These are phyloP conservation scores for Diadema setosum DNA, from an alignment of 35 echinoderm and acorn worm species.

Conservation along the genomic window DNA sequence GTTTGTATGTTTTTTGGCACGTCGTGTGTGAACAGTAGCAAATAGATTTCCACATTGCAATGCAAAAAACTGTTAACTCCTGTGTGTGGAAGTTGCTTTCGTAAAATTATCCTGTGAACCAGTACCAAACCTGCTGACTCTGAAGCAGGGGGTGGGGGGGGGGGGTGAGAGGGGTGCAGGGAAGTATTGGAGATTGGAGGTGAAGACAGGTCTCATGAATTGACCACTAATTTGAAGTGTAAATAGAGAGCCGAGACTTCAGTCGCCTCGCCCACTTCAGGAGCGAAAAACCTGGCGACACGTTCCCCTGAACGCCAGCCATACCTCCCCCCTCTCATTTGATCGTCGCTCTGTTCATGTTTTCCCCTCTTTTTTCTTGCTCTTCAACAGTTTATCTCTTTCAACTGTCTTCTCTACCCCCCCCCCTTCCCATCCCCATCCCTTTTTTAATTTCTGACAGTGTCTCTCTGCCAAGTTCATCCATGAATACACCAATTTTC, in stretches of 20 bases:
- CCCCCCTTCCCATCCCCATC: neutral
- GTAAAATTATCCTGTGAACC: neutral
- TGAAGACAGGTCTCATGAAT: neutral
- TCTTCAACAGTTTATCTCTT: neutral
- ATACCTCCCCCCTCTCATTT: neutral
- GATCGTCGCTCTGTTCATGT: neutral
- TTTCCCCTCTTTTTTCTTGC: neutral
- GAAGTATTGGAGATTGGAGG: neutral
- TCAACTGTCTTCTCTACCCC: neutral
- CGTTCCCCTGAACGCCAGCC: neutral
- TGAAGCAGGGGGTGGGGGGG: neutral
- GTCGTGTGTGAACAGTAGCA: neutral
- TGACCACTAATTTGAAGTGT: neutral
- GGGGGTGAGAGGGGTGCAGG: neutral
- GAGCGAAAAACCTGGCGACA: neutral
- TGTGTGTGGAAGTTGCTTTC: neutral
- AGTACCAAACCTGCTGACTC: neutral
- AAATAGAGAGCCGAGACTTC: neutral
- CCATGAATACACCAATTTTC: too few species aligned
- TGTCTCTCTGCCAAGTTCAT: too few species aligned
- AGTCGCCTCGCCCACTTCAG: neutral
- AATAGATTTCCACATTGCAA: neutral
- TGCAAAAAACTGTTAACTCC: neutral
- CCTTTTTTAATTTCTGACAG: too few species aligned
- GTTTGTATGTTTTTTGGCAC: too few species aligned